phyloP scores from a whole-genome alignment of 2,888 invertebrate species.

The Allolobophora icterica region DNA sequence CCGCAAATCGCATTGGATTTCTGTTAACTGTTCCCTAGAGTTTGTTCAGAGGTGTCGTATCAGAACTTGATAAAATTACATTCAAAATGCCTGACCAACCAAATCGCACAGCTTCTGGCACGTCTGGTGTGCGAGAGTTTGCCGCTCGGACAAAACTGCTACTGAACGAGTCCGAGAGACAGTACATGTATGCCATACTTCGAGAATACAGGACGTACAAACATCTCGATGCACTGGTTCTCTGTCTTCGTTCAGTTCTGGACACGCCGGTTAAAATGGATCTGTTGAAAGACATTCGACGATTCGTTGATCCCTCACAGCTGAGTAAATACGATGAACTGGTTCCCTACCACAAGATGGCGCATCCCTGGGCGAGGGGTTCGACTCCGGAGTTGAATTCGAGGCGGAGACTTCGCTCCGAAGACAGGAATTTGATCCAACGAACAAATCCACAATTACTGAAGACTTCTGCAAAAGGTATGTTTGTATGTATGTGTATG shows the following conservation, averaged over 20 bases:
- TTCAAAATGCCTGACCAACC: neutral
- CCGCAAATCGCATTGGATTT: neutral
- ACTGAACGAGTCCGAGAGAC: constrained; percentile 48
- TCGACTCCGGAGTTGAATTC: neutral
- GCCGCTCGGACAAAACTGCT: constrained; percentile 13
- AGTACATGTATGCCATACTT: constrained; percentile 52
- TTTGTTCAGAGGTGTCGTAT: neutral
- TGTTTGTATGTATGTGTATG: neutral
- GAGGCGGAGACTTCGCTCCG: neutral
- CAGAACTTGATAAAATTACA: too few relatives aligned
- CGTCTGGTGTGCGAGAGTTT: neutral
- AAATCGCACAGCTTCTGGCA: neutral
- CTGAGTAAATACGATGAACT: constrained; percentile 49
- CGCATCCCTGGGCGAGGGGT: constrained; percentile 39
- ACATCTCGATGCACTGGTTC: constrained; percentile 48
- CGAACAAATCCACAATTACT: neutral
- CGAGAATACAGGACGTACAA: constrained; percentile 46
- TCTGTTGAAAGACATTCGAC: constrained; percentile 53
- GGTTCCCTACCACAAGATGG: constrained; percentile 50
- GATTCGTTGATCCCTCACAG: constrained; percentile 52
- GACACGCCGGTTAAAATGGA: constrained; percentile 55
- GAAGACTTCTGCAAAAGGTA: neutral
- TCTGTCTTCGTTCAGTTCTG: constrained; percentile 50
- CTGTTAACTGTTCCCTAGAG: neutral
- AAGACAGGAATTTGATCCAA: neutral